Base-by-base conservation (phyloP, 2,113 vertebrate genomes). In the Rhinoptilus africanus region DNA sequence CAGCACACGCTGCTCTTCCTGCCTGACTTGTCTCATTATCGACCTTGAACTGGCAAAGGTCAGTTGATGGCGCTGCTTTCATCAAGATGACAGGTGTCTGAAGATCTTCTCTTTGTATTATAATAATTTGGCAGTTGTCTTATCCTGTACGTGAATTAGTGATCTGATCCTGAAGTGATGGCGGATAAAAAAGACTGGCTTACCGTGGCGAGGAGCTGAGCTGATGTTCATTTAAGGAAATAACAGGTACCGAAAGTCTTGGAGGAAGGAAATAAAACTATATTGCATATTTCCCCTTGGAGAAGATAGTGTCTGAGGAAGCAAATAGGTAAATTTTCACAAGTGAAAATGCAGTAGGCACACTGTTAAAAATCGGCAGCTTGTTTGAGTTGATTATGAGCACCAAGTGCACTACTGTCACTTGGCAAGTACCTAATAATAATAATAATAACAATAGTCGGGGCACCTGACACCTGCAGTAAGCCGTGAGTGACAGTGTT, bases 21-120 rank as follows among this genome's bases (percentile, higher is more conserved):
- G 97, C 98, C 98, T 98, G 97, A 96, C 98, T 98, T 96, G 87
- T 96, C 98, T 99, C 98, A 98, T 99, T 99, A 99, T 98, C 97
- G 97, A 98, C 98, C 98, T 98, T 98, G 98, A 98, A 98, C 98
- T 53, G 96, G 97, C 97, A 98, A 98, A 98, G 98, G 98, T 99
- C 98, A 98, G 73, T 95, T 90, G 96, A 98, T 83, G 67, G 93
- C 88, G 91, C 97, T 95, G 96, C 97, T 98, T 98, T 98, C 96
- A 98, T 98, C 98, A 97, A 95, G 92, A 76, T 98, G 98, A 98
- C 98, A 98, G 98, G 97, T 98, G 98, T 98, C 98, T 97, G 96
- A 96, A 84, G 95, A 97, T 97, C 97, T 94, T 94, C 97, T 96
- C 96, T 98, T 96, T 97, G 97, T 98, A 94, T 94, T 97, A 96